Conservation (phyloP, 2,797 vertebrate genomes). For the Helarctos malayanus region DNA sequence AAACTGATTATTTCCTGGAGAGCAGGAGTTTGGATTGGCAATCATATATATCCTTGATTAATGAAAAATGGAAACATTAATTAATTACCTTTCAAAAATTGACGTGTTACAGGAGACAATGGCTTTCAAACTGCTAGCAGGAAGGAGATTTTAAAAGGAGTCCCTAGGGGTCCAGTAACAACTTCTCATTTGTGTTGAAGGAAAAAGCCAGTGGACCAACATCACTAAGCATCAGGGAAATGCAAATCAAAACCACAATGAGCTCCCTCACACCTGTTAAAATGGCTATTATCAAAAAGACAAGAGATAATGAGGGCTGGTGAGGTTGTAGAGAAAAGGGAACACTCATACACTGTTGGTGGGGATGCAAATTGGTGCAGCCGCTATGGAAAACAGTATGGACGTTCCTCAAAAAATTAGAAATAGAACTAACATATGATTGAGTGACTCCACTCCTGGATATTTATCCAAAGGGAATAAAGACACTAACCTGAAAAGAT, state of each 20-base stretch:
- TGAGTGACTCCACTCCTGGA: background rate
- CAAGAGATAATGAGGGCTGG: background rate
- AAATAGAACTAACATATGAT: background rate
- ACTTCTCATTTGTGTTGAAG: background rate
- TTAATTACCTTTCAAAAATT: constrained; percentile 46
- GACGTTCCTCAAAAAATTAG: background rate
- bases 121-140: background rate
- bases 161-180: background rate
- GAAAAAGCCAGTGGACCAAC: background rate
- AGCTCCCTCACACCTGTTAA: background rate
- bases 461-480: background rate
- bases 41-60: background rate
- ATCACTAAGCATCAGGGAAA: background rate
- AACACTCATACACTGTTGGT: background rate
- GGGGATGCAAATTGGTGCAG: background rate
- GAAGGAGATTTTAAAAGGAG: background rate
- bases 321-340: background rate
- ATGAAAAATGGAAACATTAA: background rate
- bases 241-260: background rate
- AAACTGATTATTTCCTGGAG: background rate
- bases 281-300: background rate
- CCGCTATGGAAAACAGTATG: background rate
- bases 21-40: background rate
- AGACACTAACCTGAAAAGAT: background rate
- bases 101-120: background rate